Evolutionary conservation across 2,113 vertebrate genomes (phyloP).

Genomic region (Chunga burmeisteri): DNA sequence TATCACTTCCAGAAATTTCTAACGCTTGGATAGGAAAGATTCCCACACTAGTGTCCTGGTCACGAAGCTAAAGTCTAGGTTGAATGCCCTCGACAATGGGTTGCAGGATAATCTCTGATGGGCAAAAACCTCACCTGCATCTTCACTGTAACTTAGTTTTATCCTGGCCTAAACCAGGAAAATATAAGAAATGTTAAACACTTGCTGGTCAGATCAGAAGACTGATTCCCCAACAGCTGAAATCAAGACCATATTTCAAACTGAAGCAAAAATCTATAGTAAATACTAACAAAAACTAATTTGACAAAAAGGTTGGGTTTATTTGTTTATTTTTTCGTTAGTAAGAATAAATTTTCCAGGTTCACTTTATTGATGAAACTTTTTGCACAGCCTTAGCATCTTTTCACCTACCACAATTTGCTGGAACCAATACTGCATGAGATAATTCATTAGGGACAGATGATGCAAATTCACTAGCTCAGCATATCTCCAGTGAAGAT

Average conservation of each 20-base stretch:
- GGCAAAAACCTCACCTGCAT: background rate
- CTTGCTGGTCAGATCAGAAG: background rate
- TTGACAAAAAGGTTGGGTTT: background rate
- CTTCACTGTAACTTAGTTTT: background rate
- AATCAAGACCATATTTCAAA: background rate
- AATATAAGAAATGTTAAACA: background rate
- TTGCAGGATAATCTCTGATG: background rate
- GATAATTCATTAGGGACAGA: conserved; percentile 62
- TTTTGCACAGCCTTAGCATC: conserved; percentile 20
- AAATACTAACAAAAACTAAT: background rate
- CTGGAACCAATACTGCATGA: conserved; percentile 50
- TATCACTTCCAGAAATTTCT: background rate
- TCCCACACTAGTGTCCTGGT: background rate
- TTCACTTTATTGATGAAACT: conserved; percentile 11
- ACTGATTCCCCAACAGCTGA: background rate
- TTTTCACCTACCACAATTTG: conserved; percentile 19
- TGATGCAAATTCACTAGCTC: conserved; percentile 63
- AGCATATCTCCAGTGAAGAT: conserved; percentile 64
- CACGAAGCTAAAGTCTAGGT: background rate
- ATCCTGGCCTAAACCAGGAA: background rate
- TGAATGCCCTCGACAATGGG: background rate
- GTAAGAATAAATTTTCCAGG: background rate
- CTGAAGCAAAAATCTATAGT: background rate
- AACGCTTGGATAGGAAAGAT: background rate
- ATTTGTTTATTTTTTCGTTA: background rate